Evolutionary conservation across 2,888 invertebrate species (phyloP).

Genomic region (Leptothorax acervorum): DNA sequence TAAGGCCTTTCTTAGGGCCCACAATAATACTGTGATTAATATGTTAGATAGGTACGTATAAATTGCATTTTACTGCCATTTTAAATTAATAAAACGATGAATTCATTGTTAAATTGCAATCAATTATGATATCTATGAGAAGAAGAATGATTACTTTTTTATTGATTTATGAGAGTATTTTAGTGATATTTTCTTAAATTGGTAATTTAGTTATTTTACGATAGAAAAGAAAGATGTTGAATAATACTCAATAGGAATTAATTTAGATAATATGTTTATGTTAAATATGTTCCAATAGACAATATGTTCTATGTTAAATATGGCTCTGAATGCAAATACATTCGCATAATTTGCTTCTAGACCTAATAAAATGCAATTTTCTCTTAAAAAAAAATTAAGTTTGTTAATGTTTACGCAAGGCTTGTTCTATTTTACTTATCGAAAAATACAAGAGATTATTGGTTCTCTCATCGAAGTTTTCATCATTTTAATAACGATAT

Average conservation of each 20-base stretch:
- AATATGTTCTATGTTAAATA: not conserved
- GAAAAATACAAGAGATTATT: not conserved
- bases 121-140: not conserved
- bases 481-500: not conserved
- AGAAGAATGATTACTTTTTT: not conserved
- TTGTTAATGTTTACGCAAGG: not conserved
- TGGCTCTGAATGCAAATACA: not conserved
- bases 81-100: slow-evolving; percentile 17
- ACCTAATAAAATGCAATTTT: slow-evolving; percentile 7
- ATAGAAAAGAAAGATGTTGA: not conserved
- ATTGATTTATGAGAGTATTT: not conserved
- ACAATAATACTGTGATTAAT: slow-evolving; percentile 18
- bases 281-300: no score
- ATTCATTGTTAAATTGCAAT: not conserved
- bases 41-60: not conserved
- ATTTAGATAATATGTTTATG: not conserved
- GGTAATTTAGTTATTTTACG: not conserved
- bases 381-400: not conserved
- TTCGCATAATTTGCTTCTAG: not conserved
- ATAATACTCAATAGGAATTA: not conserved
- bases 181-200: not conserved
- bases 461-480: not conserved
- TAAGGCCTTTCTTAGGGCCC: not conserved
- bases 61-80: not conserved
- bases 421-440: not conserved